phyloP scores from a whole-genome alignment of 2,888 invertebrate genomes.

The Platycheirus rosarum region DNA sequence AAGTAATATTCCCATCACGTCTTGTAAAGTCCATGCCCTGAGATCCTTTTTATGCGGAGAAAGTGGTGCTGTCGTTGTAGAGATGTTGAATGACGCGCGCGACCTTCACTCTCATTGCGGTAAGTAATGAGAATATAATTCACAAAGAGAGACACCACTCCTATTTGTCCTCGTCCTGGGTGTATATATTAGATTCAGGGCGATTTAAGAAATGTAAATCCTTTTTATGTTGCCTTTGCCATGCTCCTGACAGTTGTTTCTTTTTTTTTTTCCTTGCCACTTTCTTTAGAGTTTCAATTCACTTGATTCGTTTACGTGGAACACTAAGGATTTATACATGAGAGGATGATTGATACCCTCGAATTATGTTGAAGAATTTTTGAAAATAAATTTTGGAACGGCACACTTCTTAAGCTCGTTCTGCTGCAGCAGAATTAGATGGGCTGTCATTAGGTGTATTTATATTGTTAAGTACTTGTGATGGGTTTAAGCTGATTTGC shows the following conservation, averaged over 20 bases:
- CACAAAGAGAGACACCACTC: conserved; percentile 40
- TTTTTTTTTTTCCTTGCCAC: conserved; percentile 12
- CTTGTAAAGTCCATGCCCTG: conserved; percentile 21
- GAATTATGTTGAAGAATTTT: conserved; percentile 42
- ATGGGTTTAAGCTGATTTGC: conserved; percentile 45
- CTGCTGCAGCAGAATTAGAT: conserved; percentile 6
- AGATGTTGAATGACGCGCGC: conserved; percentile 21
- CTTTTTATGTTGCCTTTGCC: conserved; percentile 61
- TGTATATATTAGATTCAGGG: conserved; percentile 15
- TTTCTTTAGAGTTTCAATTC: conserved; percentile 57
- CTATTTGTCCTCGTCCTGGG: not conserved
- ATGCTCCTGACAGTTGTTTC: conserved; percentile 54
- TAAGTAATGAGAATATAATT: conserved; percentile 70
- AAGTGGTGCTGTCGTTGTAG: conserved; percentile 16
- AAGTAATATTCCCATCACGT: conserved; percentile 65
- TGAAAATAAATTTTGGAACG: conserved; percentile 33
- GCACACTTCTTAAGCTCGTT: not conserved
- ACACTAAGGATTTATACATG: conserved; percentile 52
- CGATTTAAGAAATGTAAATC: conserved; percentile 73
- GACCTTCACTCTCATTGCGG: conserved; percentile 67
- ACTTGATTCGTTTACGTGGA: conserved; percentile 67
- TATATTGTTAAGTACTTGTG: conserved; percentile 28
- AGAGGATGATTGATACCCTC: conserved; percentile 65
- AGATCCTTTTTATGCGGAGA: conserved; percentile 28
- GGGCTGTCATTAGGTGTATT: conserved; percentile 27